Conservation (phyloP, 2,113 vertebrate genomes). For the Hipposideros armiger region DNA sequence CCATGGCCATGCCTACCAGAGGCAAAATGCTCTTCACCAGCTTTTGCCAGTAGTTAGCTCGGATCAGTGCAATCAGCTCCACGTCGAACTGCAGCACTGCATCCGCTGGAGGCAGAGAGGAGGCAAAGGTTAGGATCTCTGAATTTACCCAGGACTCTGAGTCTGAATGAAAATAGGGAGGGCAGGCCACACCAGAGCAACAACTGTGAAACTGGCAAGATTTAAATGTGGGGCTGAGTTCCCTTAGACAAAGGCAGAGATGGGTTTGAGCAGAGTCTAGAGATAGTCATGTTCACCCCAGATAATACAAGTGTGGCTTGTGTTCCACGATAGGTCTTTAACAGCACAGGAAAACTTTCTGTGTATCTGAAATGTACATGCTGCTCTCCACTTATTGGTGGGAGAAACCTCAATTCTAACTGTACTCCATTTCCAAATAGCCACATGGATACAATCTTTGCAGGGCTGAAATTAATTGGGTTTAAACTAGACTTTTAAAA, state of each 20-base stretch:
- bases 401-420: neutral
- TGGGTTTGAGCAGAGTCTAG: constrained; percentile 13
- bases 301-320: neutral
- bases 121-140: constrained; percentile 46
- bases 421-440: constrained; percentile 1
- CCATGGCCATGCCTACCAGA: constrained; percentile 92
- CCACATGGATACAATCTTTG: constrained; percentile 21
- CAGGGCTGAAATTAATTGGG: constrained; percentile 45
- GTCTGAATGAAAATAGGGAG: neutral
- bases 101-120: constrained; percentile 88
- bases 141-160: neutral
- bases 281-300: neutral
- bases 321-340: neutral
- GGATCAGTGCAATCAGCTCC: constrained; percentile 92
- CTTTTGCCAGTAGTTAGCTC: constrained; percentile 94
- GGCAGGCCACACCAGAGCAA: neutral
- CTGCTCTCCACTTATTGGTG: neutral
- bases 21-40: constrained; percentile 93
- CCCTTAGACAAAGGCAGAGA: constrained; percentile 3
- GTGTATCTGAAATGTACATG: neutral
- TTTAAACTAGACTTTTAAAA: constrained; percentile 49
- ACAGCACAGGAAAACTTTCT: neutral
- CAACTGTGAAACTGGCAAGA: neutral
- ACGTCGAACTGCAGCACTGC: constrained; percentile 95
- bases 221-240: neutral